Evolutionary conservation across 64 coral and sea anemone genomes (phyloP).

Genomic region (Astreopora myriophthalma): DNA sequence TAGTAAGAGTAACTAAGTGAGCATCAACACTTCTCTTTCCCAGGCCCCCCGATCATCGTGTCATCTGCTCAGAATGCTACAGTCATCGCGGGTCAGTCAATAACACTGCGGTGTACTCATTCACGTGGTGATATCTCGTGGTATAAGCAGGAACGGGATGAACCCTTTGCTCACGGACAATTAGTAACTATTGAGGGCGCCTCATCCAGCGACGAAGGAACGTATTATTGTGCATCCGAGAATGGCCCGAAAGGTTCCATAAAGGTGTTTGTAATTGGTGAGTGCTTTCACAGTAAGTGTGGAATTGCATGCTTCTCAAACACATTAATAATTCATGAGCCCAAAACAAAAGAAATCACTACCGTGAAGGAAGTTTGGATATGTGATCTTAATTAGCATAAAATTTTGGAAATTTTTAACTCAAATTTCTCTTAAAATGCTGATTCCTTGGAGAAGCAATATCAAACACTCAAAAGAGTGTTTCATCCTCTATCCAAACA

Average conservation of each 20-base stretch:
- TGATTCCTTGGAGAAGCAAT: too few species aligned
- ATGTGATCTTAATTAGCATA: too few species aligned
- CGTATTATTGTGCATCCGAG: not conserved
- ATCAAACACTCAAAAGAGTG: too few species aligned
- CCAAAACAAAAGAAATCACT: too few species aligned
- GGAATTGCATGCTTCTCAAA: too few species aligned
- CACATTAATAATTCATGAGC: too few species aligned
- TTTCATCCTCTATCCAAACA: too few species aligned
- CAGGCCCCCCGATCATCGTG: not conserved
- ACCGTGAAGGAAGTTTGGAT: too few species aligned
- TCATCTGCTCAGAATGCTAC: not conserved
- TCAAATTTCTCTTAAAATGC: too few species aligned
- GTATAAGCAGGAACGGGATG: constrained; percentile 10
- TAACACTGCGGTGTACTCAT: not conserved
- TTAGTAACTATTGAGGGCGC: not conserved
- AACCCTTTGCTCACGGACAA: not conserved
- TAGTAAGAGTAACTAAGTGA: not conserved
- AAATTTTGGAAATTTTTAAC: too few species aligned
- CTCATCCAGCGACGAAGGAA: constrained; percentile 9
- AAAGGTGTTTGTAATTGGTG: not conserved
- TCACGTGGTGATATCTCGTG: not conserved
- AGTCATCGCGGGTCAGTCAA: not conserved
- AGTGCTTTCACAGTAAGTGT: not conserved
- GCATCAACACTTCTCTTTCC: not conserved
- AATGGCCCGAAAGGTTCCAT: not conserved